Base-by-base conservation (phyloP, 2,888 invertebrate genomes). In the Hydroisotoma schaefferi region DNA sequence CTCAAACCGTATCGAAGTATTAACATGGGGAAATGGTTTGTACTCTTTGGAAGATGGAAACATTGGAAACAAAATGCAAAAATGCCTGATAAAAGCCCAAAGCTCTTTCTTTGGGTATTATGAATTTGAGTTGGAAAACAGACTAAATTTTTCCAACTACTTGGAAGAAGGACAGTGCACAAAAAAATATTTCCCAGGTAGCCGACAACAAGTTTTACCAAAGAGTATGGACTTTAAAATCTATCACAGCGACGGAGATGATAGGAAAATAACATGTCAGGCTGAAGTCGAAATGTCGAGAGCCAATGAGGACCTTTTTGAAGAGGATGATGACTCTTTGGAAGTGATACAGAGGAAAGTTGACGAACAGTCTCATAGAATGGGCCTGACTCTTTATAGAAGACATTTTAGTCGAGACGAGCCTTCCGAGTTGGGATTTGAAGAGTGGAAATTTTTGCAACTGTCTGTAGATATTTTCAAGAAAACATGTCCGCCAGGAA, bases 361-460 rank as follows among this genome's bases (percentile, higher is more conserved):
- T 10, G 55, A 68, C 43, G 56, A 64, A 38, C 66, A 68, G 43
- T 59, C 68, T 0, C 64, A 64, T 25, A 49, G 61, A 46, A 58
- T 68, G 38, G 61, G 37, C 0, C 20, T 59, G 12, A 59, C 55
- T 38, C 40, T 66, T 0, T 40, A 64, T 44, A 53, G 49, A n/a
- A 20, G 59, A n/a, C 61, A 57, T 23, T 68, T 68, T 29, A 29
- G 52, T 18, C 51, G 59, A 54, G 64, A 63, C 5, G 54, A 55
- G 3, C 18, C 28, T 0, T 46, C 61, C 23, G 59, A 59, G 1
- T 33, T 60, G 51, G 38, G 59, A 1, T 66, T 66, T 46, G 56
- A 57, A 23, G 59, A 62, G 28, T 68, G 66, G 66, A 46, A 59
- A 28, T 66, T 66, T 48, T 44, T 68, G 3, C 28, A 64, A 20